These are phyloP conservation scores for Paramisgurnus dabryanus DNA, from an alignment of 2,113 vertebrate species.

Conservation along the genomic window DNA sequence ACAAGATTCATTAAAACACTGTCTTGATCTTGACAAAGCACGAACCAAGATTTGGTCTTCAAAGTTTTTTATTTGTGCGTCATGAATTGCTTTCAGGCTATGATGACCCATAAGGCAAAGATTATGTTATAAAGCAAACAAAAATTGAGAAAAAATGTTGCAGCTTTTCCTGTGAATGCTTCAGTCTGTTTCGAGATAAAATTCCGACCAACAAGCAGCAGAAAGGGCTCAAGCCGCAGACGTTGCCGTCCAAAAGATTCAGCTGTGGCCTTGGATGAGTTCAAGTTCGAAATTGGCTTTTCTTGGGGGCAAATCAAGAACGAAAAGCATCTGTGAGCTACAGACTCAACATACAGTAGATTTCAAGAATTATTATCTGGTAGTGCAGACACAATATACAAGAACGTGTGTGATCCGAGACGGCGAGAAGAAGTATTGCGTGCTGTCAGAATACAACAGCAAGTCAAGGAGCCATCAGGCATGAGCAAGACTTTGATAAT, in stretches of 20 bases:
- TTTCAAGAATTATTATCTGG: conserved; percentile 24
- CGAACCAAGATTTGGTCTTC: conserved; percentile 42
- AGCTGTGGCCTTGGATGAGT: conserved; percentile 29
- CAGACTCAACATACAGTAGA: conserved; percentile 12
- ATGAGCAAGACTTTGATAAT: conserved; percentile 36
- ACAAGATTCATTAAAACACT: conserved; percentile 69
- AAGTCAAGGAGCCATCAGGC: conserved; percentile 25
- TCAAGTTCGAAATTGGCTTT: conserved; percentile 8
- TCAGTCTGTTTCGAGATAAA: conserved; percentile 8
- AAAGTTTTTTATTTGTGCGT: conserved; percentile 18
- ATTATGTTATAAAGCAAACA: background rate
- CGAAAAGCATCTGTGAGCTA: conserved; percentile 1
- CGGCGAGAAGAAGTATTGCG: background rate
- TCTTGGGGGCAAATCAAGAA: conserved; percentile 29
- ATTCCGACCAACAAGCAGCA: background rate
- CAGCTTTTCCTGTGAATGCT: background rate
- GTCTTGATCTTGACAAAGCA: conserved; percentile 63
- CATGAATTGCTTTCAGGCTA: conserved; percentile 60
- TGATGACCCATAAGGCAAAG: conserved; percentile 1
- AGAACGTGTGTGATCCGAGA: conserved; percentile 22
- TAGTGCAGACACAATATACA: background rate
- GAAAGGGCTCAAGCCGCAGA: background rate
- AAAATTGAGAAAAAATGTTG: background rate
- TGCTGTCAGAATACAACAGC: conserved; percentile 8
- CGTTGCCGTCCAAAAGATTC: conserved; percentile 27